These are phyloP conservation scores for Penelope pileata DNA, from an alignment of 2,113 vertebrate genomes.

Conservation along the genomic window DNA sequence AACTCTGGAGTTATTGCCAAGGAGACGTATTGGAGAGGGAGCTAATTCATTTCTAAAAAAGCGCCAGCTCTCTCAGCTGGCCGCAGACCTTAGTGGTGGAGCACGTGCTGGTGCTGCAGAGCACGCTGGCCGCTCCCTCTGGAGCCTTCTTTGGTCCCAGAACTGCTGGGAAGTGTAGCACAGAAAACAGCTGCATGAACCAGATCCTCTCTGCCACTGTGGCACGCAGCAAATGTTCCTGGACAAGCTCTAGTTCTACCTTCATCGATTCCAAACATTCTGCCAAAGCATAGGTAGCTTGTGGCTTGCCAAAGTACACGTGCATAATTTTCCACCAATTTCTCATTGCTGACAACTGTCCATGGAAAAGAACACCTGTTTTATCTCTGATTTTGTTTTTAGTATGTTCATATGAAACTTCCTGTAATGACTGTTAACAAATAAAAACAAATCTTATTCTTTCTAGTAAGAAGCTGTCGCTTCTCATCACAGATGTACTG, in stretches of 20 bases:
- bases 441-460: background rate
- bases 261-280: background rate
- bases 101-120: background rate
- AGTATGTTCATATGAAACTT: background rate
- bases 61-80: background rate
- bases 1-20: background rate
- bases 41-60: background rate
- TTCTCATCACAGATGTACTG: background rate
- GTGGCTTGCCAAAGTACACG: background rate
- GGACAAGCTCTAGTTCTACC: background rate
- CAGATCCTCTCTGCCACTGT: background rate
- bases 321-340: background rate
- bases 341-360: background rate
- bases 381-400: background rate
- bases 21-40: background rate
- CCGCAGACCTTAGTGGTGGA: background rate
- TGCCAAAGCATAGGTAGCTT: background rate
- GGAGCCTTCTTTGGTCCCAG: background rate
- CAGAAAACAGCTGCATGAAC: background rate
- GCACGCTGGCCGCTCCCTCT: background rate
- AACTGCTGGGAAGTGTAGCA: background rate
- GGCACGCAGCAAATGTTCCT: background rate
- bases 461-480: background rate
- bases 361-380: background rate
- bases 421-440: background rate